phyloP scores from a whole-genome alignment of 2,113 vertebrate species.

The Anoura caudifer region DNA sequence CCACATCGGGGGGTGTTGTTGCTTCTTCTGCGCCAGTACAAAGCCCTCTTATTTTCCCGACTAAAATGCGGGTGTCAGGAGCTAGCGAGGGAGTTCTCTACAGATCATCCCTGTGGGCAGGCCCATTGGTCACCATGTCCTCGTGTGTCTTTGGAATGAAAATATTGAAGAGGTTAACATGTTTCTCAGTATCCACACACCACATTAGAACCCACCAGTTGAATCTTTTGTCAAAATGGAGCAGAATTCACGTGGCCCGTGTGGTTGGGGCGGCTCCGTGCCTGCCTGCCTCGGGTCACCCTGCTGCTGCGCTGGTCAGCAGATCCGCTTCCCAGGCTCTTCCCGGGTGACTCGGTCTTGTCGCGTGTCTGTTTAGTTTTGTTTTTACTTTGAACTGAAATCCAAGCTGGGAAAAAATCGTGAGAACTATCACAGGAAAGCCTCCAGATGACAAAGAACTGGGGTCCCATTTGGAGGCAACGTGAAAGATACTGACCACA shows the following conservation, averaged over 20 bases:
- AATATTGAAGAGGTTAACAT: neutral
- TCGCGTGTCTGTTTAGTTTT: neutral
- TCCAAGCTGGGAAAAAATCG: neutral
- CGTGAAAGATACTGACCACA: neutral
- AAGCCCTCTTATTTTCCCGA: neutral
- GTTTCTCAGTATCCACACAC: neutral
- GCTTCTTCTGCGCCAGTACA: neutral
- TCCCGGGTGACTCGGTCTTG: neutral
- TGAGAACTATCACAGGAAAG: neutral
- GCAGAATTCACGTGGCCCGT: neutral
- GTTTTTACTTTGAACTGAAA: neutral
- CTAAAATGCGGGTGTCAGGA: neutral
- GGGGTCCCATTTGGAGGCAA: neutral
- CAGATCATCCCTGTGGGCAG: rapidly evolving
- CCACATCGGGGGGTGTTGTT: rapidly evolving
- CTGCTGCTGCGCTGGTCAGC: neutral
- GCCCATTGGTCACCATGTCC: neutral
- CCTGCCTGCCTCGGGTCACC: rapidly evolving
- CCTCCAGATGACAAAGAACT: neutral
- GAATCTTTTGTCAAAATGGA: neutral
- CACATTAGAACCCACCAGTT: neutral
- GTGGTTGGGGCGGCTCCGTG: rapidly evolving
- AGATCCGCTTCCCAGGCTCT: rapidly evolving
- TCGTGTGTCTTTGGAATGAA: neutral
- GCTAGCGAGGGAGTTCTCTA: neutral